Conservation (phyloP, 1,140 invertebrate genomes). For the Trachymyrmex septentrionalis region DNA sequence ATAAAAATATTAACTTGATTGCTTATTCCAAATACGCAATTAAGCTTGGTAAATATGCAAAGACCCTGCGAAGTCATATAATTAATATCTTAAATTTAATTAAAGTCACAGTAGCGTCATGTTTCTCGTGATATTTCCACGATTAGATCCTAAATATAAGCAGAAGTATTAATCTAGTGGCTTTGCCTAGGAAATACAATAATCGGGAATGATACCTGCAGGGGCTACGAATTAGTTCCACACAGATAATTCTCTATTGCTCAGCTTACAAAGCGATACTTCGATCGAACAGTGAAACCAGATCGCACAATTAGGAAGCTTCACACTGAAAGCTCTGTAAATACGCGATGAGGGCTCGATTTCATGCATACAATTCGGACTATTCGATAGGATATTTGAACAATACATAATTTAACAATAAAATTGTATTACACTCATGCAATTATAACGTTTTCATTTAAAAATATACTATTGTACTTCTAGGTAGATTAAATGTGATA, state of each 20-base stretch:
- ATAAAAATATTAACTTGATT: background rate
- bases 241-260: slow-evolving; percentile 79
- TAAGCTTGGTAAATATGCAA: background rate
- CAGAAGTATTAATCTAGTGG: slow-evolving; percentile 70
- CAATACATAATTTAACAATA: background rate
- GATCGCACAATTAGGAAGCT: slow-evolving; percentile 54
- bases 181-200: slow-evolving; percentile 66
- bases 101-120: background rate
- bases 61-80: background rate
- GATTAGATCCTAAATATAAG: slow-evolving; percentile 48
- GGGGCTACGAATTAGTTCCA: slow-evolving; percentile 74
- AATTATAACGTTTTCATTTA: background rate
- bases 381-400: slow-evolving; percentile 25
- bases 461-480: background rate
- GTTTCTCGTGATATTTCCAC: background rate
- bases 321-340: slow-evolving; percentile 27
- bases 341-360: slow-evolving; percentile 48
- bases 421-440: background rate
- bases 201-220: slow-evolving; percentile 69
- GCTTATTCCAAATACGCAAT: background rate
- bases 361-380: slow-evolving; percentile 33
- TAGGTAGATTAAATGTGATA: background rate
- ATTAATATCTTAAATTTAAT: slow-evolving; percentile 23
- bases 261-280: slow-evolving; percentile 77
- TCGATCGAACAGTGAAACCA: slow-evolving; percentile 51